Percentiles rank a stretch among this genome's conserved stretches.
phyloP scores from a whole-genome alignment of 2,797 vertebrate species.

The Acanthurus lineatus region DNA sequence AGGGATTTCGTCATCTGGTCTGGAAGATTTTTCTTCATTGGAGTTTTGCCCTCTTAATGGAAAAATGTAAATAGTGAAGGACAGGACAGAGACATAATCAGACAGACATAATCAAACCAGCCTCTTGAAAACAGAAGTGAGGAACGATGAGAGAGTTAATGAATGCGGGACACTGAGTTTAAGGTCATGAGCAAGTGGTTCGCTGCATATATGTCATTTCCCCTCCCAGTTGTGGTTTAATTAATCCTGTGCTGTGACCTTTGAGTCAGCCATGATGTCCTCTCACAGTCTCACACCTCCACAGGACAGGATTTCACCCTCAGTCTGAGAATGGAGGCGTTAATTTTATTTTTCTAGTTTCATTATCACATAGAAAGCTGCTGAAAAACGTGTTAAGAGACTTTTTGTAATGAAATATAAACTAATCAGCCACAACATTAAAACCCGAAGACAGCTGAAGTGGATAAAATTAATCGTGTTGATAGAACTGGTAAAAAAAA shows the following conservation, averaged over 20 bases:
- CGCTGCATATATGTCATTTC: not conserved
- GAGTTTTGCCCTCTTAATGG: not conserved
- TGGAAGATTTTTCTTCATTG: not conserved
- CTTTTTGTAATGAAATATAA: not conserved
- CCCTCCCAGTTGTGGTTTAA: slow-evolving; percentile 33
- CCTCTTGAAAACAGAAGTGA: slow-evolving; percentile 8
- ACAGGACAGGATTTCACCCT: not conserved
- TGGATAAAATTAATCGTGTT: too few species aligned
- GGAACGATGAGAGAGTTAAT: not conserved
- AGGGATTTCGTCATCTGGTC: not conserved
- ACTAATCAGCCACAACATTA: too few species aligned
- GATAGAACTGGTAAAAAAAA: too few species aligned
- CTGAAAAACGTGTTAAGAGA: not conserved
- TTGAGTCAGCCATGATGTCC: slow-evolving; percentile 38
- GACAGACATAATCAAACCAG: not conserved
- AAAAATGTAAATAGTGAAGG: not conserved
- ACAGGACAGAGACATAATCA: not conserved
- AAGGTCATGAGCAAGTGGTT: slow-evolving; percentile 46
- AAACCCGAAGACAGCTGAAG: too few species aligned
- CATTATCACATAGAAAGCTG: accelerated
- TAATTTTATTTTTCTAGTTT: not conserved
- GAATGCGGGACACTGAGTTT: slow-evolving; percentile 18
- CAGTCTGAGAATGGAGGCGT: not conserved
- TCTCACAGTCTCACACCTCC: slow-evolving; percentile 37
- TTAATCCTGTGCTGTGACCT: slow-evolving; percentile 62